Conservation (phyloP, 2,797 vertebrate genomes). For the Sebastes umbrosus region DNA sequence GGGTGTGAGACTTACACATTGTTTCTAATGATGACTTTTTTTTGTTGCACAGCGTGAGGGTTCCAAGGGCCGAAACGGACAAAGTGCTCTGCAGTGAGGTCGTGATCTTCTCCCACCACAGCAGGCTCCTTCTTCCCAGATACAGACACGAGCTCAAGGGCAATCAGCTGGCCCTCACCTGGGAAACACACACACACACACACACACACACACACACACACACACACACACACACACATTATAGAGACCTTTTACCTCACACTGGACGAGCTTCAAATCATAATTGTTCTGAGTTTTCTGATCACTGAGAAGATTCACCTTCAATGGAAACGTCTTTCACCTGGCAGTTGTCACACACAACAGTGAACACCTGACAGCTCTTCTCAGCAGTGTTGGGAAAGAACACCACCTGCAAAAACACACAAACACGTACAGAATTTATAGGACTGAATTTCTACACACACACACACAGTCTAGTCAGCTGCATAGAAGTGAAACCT, state of each 20-base stretch:
- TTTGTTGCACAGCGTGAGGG: conserved; percentile 74
- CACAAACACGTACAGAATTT: not conserved
- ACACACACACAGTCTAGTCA: not conserved
- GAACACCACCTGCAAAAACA: conserved; percentile 87
- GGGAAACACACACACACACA: not conserved
- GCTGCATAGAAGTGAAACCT: not conserved
- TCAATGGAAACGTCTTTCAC: conserved; percentile 84
- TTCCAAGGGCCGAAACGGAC: conserved; percentile 86
- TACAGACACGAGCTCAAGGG: conserved; percentile 85
- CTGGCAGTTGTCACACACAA: conserved; percentile 93
- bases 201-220: not conserved
- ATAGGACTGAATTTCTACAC: not conserved
- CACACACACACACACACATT: too few relatives aligned
- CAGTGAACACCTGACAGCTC: conserved; percentile 78
- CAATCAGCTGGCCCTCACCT: conserved; percentile 88
- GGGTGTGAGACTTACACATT: conserved; percentile 80
- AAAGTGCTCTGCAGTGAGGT: conserved; percentile 85
- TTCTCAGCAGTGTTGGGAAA: conserved; percentile 82
- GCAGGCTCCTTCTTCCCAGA: conserved; percentile 80
- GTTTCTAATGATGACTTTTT: conserved; percentile 86
- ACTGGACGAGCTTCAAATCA: not conserved
- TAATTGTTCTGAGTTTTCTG: rapidly evolving
- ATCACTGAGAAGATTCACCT: conserved; percentile 78
- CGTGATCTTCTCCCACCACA: conserved; percentile 77
- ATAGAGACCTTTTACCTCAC: not conserved